Evolutionary conservation across 2,113 vertebrate species (phyloP).

Genomic region (Antidorcas marsupialis): DNA sequence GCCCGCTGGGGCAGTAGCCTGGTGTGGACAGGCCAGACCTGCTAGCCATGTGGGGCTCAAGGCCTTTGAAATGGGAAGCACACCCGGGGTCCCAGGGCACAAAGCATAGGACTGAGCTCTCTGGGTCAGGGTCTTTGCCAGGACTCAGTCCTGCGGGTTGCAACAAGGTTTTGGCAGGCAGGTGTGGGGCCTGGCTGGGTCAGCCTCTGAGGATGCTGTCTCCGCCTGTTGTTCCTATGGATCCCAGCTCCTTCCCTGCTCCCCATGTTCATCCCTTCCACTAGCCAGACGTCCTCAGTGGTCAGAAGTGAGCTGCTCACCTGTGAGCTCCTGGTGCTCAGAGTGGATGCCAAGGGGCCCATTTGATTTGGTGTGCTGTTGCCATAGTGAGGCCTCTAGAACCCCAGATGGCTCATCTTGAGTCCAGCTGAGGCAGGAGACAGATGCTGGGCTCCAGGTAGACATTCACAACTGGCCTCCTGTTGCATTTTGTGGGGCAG

Average conservation of each 20-base stretch:
- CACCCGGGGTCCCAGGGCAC: neutral
- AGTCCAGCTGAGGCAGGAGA: neutral
- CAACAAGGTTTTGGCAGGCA: fast-evolving
- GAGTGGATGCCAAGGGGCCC: neutral
- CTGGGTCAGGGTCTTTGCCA: fast-evolving
- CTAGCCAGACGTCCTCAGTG: fast-evolving
- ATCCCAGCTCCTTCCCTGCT: neutral
- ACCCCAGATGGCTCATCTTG: neutral
- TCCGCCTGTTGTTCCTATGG: fast-evolving
- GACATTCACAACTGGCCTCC: neutral
- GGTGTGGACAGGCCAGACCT: neutral
- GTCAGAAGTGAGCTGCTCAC: neutral
- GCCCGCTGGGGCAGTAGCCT: neutral
- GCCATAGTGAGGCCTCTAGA: neutral
- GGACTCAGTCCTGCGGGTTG: neutral
- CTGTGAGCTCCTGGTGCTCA: neutral
- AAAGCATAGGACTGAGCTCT: neutral
- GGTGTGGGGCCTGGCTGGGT: neutral
- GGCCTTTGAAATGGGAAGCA: neutral
- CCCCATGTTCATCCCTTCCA: neutral
- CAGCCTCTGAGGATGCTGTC: neutral
- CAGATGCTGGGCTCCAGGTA: neutral
- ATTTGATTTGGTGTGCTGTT: neutral
- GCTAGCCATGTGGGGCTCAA: neutral
- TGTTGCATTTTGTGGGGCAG: neutral